Evolutionary conservation across 2,888 invertebrate genomes (phyloP), one percentile per base, ranked within the genome.

Genomic region (Cyaniris semiargus): DNA sequence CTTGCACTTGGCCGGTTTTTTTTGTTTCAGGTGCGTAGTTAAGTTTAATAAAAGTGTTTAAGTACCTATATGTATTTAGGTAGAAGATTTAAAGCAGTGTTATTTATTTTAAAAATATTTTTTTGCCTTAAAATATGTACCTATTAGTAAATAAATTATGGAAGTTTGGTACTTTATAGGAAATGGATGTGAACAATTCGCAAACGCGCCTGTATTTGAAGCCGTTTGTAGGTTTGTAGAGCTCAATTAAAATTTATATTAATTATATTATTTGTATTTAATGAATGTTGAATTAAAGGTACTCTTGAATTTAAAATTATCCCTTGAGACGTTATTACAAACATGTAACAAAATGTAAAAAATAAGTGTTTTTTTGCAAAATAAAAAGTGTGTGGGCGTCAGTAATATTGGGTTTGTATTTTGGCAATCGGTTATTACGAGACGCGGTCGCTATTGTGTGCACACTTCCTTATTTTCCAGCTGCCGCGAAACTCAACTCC

Each of bases 391-490:
- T 13, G 48, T 74, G 74, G 74, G 74, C 74, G 74, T 53, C 18
- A 1, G 74, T 74, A 74, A 74, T 74, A 15, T 27, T 53, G 53
- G 74, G 74, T 74, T 74, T 85, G 84, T 83, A 88, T 87, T 89
- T 92, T 86, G 88, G 87, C 87, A 87, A 89, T 88, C 81, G 81
- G 83, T 85, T 88, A 89, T 89, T 89, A 86, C 79, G 66, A 66
- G 79, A 78, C 77, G 83, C 84, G 85, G 84, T 81, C 83, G 81
- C 80, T 84, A 86, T 89, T 90, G 87, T 88, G 83, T 79, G 81
- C 81, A 82, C 83, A 89, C 90, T 91, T 92, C 90, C 91, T 89
- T 87, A 84, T 90, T 80, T 82, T 80, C 87, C 93, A 93, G 86
- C 91, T 93, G 93, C 84, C 88, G 89, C 82, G 90, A 91, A 91